Percentiles rank a stretch among this genome's conserved stretches.
phyloP scores from a whole-genome alignment of 2,113 vertebrate genomes.

The Tamias sibiricus region DNA sequence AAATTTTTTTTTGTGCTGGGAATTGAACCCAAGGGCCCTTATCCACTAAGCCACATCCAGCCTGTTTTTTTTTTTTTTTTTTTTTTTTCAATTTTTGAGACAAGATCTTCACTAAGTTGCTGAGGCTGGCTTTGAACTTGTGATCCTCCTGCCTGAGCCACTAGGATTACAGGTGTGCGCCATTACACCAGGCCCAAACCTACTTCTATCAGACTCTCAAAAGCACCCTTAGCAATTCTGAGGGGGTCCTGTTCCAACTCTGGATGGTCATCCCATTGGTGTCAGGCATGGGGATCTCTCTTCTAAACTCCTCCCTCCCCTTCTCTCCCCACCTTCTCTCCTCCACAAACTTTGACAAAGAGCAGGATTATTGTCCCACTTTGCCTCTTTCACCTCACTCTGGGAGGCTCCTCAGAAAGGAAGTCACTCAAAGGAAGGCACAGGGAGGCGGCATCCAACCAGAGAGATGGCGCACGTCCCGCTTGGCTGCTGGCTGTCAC shows the following conservation, averaged over 20 bases:
- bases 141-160: too few relatives aligned
- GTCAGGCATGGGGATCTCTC: background rate
- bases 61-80: too few relatives aligned
- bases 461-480: background rate
- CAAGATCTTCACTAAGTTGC: too few relatives aligned
- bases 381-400: background rate
- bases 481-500: background rate
- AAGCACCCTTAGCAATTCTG: background rate
- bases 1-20: too few relatives aligned
- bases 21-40: too few relatives aligned
- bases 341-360: background rate
- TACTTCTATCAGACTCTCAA: background rate
- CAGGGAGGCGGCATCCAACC: background rate
- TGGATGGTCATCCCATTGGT: background rate
- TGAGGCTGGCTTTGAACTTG: too few relatives aligned
- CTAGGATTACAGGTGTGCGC: too few relatives aligned
- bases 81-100: too few relatives aligned
- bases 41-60: too few relatives aligned
- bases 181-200: too few relatives aligned
- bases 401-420: background rate
- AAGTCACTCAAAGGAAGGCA: background rate
- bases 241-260: background rate
- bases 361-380: background rate
- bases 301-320: background rate
- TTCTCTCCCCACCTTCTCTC: background rate